These are phyloP conservation scores for Palythoa caribaeorum DNA, from an alignment of 92 coral and sea anemone genomes.

Conservation along the genomic window DNA sequence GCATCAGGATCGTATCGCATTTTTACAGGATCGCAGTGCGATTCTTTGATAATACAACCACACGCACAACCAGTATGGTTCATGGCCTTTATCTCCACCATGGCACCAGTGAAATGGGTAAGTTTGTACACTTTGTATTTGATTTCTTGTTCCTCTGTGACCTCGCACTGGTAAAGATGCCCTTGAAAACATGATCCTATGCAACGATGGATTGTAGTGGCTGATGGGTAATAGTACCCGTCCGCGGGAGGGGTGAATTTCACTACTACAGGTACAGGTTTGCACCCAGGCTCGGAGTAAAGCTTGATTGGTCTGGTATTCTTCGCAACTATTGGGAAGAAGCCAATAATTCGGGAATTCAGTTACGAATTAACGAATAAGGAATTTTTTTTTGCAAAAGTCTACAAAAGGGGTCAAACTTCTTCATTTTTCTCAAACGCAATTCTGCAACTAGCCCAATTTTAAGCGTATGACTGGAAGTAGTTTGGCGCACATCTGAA, in stretches of 20 bases:
- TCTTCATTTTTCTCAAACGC: too few species aligned
- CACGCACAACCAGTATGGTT: neutral
- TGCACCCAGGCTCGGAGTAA: neutral
- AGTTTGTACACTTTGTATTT: neutral
- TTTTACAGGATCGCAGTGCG: neutral
- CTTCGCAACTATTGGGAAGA: too few species aligned
- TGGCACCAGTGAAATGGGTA: too few species aligned
- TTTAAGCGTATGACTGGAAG: too few species aligned
- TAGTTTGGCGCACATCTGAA: too few species aligned
- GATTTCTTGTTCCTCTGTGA: neutral
- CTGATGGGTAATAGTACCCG: slow-evolving; percentile 13
- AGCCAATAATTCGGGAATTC: too few species aligned
- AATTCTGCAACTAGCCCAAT: too few species aligned
- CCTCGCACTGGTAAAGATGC: neutral
- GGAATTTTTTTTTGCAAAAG: too few species aligned
- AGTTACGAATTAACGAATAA: too few species aligned
- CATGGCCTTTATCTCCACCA: neutral
- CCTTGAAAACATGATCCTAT: neutral
- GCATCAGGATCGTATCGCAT: neutral
- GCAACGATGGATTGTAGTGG: slow-evolving; percentile 8
- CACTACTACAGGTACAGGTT: neutral
- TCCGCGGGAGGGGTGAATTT: neutral
- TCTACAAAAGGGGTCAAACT: too few species aligned
- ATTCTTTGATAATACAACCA: neutral
- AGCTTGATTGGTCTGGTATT: too few species aligned